Evolutionary conservation across 2,113 vertebrate species (phyloP).

Genomic region (Limnothrissa miodon): DNA sequence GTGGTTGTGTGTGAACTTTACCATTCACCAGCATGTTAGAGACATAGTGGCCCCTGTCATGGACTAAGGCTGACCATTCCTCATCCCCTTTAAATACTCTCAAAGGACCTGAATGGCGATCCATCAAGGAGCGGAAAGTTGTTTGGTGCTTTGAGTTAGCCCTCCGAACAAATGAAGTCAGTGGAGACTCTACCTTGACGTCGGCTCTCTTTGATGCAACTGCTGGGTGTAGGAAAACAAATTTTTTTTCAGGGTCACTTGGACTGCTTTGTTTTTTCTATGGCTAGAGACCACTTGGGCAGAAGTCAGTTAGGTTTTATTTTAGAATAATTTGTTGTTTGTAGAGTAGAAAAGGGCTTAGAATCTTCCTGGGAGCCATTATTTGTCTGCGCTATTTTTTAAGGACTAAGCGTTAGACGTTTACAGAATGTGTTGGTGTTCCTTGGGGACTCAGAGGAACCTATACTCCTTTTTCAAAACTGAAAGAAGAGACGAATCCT

Average conservation of each 20-base stretch:
- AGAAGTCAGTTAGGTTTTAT: constrained; percentile 75
- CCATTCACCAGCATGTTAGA: constrained; percentile 32
- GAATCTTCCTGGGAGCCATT: constrained; percentile 82
- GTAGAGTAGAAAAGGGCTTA: constrained; percentile 82
- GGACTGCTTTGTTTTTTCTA: constrained; percentile 71
- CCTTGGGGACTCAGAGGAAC: constrained; percentile 71
- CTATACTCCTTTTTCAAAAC: constrained; percentile 34
- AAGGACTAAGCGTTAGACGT: constrained; percentile 79
- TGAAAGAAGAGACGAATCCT: constrained; percentile 31
- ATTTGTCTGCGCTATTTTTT: constrained; percentile 77
- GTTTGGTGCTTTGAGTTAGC: constrained; percentile 40
- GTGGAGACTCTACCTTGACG: constrained; percentile 48
- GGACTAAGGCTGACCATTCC: constrained; percentile 43
- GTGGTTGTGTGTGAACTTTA: constrained; percentile 27
- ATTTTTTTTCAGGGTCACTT: constrained; percentile 77
- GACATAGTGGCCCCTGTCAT: constrained; percentile 40
- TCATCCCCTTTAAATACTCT: constrained; percentile 47
- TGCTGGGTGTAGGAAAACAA: constrained; percentile 62
- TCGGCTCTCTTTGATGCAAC: constrained; percentile 47
- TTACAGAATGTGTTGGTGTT: constrained; percentile 79
- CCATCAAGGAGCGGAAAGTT: constrained; percentile 41
- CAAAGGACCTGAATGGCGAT: constrained; percentile 35
- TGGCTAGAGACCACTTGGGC: constrained; percentile 78
- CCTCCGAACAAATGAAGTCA: constrained; percentile 33
- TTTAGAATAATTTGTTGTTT: constrained; percentile 83